Evolutionary conservation across 2,113 vertebrate species (phyloP), one percentile per base, ranked within the genome.

Genomic region (Datnioides undecimradiatus): DNA sequence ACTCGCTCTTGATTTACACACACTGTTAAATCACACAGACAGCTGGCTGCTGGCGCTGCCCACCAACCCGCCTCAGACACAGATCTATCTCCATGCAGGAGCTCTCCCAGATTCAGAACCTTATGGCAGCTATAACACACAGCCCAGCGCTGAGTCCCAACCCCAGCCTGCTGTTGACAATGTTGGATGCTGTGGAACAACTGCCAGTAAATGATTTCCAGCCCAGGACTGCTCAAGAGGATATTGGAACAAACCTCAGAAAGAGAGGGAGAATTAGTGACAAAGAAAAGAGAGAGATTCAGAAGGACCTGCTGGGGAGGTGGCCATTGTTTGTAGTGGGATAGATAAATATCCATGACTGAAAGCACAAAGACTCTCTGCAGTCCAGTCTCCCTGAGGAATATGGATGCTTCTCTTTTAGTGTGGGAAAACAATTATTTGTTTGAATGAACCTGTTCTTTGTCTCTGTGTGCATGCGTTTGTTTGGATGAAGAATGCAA

Each of bases 1-100:
- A 70, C 83, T 66, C 79, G 65, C 72, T 76, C 60, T 77, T 94
- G 92, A 95, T 94, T 94, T 95, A 94, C 83, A 77, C 80, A 17
- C 79, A 43, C 77, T 48, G 83, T 84, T 94, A 94, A 95, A 94
- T 95, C 94, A 92, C 89, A 80, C 58, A 89, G 92, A 93, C 90
- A 91, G 91, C 82, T 59, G 88, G 85, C 87, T 89, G 86, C 90
- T 64, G 82, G 70, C 70, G 23, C 76, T 76, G 79, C 83, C 79
- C 86, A 80, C 90, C 60, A 68, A 64, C 65, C 65, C 62, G 57
- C 81, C 87, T 82, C 84, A 71, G 82, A 79, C 79, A 70, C 86
- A 86, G 75, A 91, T 91, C 85, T 80, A 87, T 91, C 88, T 83
- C 79, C 48, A 52, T 12, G 62, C 65, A 77, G 88, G 77, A 82